Conservation (phyloP, 2,888 invertebrate genomes). For the Drosophila cracens region DNA sequence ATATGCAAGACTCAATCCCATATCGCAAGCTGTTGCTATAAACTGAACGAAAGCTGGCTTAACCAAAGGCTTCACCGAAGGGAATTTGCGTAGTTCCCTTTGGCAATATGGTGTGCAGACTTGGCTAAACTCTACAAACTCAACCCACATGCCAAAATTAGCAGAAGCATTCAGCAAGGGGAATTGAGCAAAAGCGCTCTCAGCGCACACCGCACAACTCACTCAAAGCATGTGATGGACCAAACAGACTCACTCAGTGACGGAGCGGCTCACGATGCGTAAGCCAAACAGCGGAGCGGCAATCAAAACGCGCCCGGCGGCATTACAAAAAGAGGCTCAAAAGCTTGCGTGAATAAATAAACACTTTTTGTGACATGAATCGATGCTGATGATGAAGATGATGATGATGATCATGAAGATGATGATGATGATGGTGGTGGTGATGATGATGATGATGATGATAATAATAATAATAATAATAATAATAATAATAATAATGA, state of each 20-base stretch:
- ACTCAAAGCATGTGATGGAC: neutral
- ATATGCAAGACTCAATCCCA: conserved; percentile 2
- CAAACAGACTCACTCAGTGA: neutral
- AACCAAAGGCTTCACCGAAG: neutral
- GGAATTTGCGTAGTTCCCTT: neutral
- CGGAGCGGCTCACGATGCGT: neutral
- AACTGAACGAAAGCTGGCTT: conserved; percentile 2
- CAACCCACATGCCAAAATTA: neutral
- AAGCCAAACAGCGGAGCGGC: neutral
- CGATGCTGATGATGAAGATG: neutral
- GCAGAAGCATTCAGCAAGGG: neutral
- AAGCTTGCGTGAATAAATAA: neutral
- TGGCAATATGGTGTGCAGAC: conserved; percentile 2
- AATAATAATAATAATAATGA: no score
- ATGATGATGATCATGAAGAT: neutral
- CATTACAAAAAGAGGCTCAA: neutral
- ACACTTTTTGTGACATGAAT: neutral
- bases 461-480: no score
- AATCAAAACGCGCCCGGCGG: conserved; percentile 1
- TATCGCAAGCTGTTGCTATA: conserved; percentile 6
- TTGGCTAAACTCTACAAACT: neutral
- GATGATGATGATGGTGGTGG: neutral
- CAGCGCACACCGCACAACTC: neutral
- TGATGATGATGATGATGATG: no score
- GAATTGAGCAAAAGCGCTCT: neutral